Evolutionary conservation across 2,113 vertebrate species (phyloP), one percentile per base, ranked within the genome.

Genomic region (Sterna hirundo): DNA sequence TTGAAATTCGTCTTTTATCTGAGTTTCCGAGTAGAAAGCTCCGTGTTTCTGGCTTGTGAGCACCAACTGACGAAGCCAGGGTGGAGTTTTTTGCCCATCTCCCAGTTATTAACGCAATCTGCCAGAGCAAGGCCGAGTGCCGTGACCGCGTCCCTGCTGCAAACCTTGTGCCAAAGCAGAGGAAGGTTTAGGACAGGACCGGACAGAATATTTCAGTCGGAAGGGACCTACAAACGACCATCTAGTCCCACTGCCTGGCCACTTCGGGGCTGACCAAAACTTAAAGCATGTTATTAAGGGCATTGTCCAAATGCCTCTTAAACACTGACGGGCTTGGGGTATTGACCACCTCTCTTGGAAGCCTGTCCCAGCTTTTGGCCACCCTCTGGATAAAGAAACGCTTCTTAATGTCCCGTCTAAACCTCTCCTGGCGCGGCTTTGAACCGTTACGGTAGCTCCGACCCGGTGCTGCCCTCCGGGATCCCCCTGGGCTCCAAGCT

Each of bases 121-220:
- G 44, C 34, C 42, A 1, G 1, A 18, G 64, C 13, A 14, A 75
- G 70, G 3, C 23, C 10, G 38, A 58, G 44, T 6, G 21, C 18
- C 0, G 2, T 22, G 22, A 38, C 20, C 0, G 0, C 5, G 25
- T 9, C 32, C 36, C 6, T 22, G 21, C 77, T 57, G 69, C 86
- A 88, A 70, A 66, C 7, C 25, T 58, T 1, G 0, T 0, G 16
- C 34, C 42, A 16, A 61, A 79, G 55, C 10, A 55, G 49, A 52
- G 18, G 10, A 54, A 29, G 13, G 11, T 3, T 10, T 29, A 30
- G 75, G 26, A 27, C 21, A 34, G 64, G 23, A 22, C 26, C 13
- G 23, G 49, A 62, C 11, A 21, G 44, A 9, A 21, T 13, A 38
- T 60, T 82, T 69, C 38, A 8, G 16, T 20, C 52, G 36, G 47